phyloP scores from a whole-genome alignment of 2,113 vertebrate genomes.

The Tupaia tana region DNA sequence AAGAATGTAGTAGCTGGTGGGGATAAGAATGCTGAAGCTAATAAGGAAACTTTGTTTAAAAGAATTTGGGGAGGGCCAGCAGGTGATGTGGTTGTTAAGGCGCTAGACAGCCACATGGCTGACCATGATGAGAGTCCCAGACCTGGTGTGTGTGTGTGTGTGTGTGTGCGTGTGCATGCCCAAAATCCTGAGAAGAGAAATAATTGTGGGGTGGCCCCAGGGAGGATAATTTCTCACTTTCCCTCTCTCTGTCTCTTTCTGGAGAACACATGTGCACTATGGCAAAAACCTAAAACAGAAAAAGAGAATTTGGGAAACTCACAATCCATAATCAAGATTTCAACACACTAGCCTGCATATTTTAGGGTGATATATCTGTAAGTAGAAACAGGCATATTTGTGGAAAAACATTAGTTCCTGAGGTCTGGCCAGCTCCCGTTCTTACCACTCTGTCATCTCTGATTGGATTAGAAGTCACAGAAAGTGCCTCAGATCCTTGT shows the following conservation, averaged over 20 bases:
- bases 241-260: too few relatives aligned
- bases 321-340: conserved; percentile 56
- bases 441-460: conserved; percentile 63
- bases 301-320: background rate
- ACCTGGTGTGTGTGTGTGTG: too few relatives aligned
- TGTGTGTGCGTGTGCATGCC: too few relatives aligned
- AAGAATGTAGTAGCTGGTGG: background rate
- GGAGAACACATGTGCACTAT: too few relatives aligned
- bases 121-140: too few relatives aligned
- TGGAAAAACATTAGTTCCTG: conserved; percentile 58
- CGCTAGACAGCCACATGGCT: too few relatives aligned
- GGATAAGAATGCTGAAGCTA: background rate
- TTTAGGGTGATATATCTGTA: conserved; percentile 50
- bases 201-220: too few relatives aligned
- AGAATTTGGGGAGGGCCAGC: background rate
- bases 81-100: too few relatives aligned
- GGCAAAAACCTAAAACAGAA: too few relatives aligned
- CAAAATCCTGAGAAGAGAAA: too few relatives aligned
- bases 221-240: too few relatives aligned
- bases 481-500: conserved; percentile 44
- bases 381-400: conserved; percentile 71
- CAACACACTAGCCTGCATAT: conserved; percentile 55
- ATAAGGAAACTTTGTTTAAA: conserved; percentile 54
- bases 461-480: conserved; percentile 62
- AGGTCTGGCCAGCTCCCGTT: conserved; percentile 70